phyloP scores from a whole-genome alignment of 2,888 invertebrate genomes.

The Latheticus oryzae region DNA sequence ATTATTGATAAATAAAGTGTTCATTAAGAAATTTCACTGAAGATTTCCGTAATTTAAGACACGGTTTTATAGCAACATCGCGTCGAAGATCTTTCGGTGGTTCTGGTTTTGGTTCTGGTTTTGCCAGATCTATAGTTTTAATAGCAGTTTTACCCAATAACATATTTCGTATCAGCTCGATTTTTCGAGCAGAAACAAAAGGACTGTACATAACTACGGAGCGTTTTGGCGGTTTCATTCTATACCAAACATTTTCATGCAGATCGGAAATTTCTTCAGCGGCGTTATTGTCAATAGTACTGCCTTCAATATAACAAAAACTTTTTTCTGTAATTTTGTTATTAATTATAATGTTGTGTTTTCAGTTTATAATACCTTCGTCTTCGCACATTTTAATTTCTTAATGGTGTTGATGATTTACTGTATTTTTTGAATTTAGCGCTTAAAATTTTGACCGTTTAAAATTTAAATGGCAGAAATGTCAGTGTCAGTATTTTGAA shows the following conservation, averaged over 20 bases:
- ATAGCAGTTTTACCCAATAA: constrained; percentile 49
- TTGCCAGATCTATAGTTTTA: constrained; percentile 3
- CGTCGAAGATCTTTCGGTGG: neutral
- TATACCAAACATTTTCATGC: constrained; percentile 54
- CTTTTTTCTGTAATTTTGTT: constrained; percentile 47
- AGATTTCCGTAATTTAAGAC: constrained; percentile 42
- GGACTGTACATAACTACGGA: constrained; percentile 41
- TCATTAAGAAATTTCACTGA: constrained; percentile 45
- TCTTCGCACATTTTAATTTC: constrained; percentile 11
- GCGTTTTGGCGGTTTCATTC: constrained; percentile 51
- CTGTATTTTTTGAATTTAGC: constrained; percentile 27
- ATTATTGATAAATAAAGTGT: constrained; percentile 4
- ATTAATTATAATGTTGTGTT: no score
- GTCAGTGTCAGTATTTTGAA: constrained; percentile 7
- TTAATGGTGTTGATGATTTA: neutral
- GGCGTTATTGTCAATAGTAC: constrained; percentile 47
- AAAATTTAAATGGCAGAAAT: constrained; percentile 23
- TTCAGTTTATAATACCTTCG: constrained; percentile 14
- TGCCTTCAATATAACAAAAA: constrained; percentile 54
- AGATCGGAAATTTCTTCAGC: constrained; percentile 45
- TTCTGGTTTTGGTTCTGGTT: neutral
- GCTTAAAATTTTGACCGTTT: constrained; percentile 11
- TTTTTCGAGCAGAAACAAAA: constrained; percentile 54
- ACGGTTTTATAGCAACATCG: neutral
- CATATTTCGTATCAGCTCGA: constrained; percentile 53